Percentiles rank a stretch among this genome's conserved stretches.
Evolutionary conservation across 2,888 invertebrate genomes (phyloP).

Genomic region (Synergus gifuensis): DNA sequence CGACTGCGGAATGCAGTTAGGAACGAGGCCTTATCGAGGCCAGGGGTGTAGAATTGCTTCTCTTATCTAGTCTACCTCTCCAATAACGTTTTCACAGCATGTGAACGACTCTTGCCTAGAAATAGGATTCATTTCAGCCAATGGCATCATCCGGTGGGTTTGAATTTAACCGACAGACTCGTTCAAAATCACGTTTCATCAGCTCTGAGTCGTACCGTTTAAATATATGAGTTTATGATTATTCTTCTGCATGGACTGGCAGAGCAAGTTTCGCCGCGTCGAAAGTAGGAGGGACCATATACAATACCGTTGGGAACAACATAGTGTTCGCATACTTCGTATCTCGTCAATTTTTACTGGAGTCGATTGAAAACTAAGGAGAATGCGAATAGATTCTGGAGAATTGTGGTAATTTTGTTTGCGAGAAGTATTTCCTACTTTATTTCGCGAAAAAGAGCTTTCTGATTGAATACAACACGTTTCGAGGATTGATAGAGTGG

Average conservation of each 20-base stretch:
- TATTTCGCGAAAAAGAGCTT: background rate
- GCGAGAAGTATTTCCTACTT: background rate
- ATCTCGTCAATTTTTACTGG: background rate
- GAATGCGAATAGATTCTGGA: background rate
- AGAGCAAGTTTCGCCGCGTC: conserved; percentile 9
- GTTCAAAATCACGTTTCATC: conserved; percentile 1
- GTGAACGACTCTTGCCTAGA: background rate
- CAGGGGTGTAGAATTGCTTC: conserved; percentile 52
- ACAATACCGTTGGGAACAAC: conserved; percentile 17
- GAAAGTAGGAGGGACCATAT: conserved; percentile 22
- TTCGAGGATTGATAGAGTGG: background rate
- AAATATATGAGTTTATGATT: conserved; percentile 8
- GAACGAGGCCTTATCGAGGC: conserved; percentile 51
- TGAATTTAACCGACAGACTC: background rate
- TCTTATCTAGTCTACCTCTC: conserved; percentile 55
- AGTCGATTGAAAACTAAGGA: conserved; percentile 7
- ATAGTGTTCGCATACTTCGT: conserved; percentile 15
- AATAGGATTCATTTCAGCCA: background rate
- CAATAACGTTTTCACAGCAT: conserved; percentile 46
- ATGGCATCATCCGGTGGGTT: background rate
- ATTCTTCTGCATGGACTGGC: background rate
- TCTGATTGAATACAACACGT: background rate
- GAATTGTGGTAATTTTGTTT: background rate
- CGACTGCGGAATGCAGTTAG: conserved; percentile 58
- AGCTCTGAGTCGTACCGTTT: background rate